Base-by-base conservation (phyloP, 2,113 vertebrate species). In the Lutjanus erythropterus region DNA sequence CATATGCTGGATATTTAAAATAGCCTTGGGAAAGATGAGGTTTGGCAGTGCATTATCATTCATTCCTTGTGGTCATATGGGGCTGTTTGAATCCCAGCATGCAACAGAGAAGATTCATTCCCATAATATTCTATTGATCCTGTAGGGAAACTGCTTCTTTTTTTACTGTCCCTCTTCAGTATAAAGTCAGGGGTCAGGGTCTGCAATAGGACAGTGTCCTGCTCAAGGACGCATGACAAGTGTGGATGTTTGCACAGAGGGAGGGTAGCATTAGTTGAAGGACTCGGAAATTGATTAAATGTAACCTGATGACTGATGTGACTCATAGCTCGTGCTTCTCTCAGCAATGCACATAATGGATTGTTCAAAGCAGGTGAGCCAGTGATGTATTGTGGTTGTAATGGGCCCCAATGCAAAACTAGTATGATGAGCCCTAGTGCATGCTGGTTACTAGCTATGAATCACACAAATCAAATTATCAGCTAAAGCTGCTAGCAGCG, bases 211-310 rank as follows among this genome's bases (percentile, higher is more conserved):
- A 44, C 11, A 31, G 39, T 23, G 3, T 29, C 27, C 33, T 35
- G 0, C 25, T 69, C 42, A 80, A 50, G 41, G 55, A 68, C 16
- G 60, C 3, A 6, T 33, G 35, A 21, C 39, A 19, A 68, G 11
- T 52, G 42, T 44, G 3, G 7, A 25, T 18, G 5, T 37, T 55
- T 21, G 6, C 29, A 50, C n/a, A 33, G 15, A 16, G 9, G 25
- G 9, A 59, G n/a, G 50, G 33, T 14, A 23, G n/a, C 9, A 5
- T 23, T 61, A n/a, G 46, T 53, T 78, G 64, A 70, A 80, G 55
- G 67, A 50, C 73, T 81, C 18, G 29, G 27, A 4, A n/a, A 78
- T 77, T 76, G 62, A 52, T 80, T 69, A 31, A 64, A 46, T 66
- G 37, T 70, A 37, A 75, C 42, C 47, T 71, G 16, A 49, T 66